Base-by-base conservation (phyloP, 2,797 vertebrate genomes). In the Loris lydekkerianus region DNA sequence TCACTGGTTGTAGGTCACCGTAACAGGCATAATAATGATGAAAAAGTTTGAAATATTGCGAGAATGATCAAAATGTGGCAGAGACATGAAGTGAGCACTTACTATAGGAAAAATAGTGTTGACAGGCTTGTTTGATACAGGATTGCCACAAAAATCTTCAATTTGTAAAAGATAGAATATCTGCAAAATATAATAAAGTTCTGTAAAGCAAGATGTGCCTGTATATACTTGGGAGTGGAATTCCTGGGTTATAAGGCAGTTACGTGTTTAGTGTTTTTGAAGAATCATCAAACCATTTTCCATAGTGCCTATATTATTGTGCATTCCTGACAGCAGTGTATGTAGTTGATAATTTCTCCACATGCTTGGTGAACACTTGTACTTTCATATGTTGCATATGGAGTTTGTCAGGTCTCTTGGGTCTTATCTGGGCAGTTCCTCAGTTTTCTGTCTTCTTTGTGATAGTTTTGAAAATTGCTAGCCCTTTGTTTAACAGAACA, bases 391-490 rank as follows among this genome's bases (percentile, higher is more conserved):
- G 9, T n/a, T 89, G 5, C 10, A 40, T 63, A 70, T 80, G n/a
- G 65, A 67, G 29, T 67, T 80, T 61, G 23, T 60, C 34, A 81
- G 53, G 4, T 92, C 58, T 89, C 67, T 37, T 82, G n/a, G 21
- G 5, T 60, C 17, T 60, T 53, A 14, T 95, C 14, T 82, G n/a
- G 31, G 29, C 86, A 72, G 58, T 87, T 83, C 9, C 7, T 92
- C 2, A 10, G 31, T 78, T 10, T 6, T 78, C 75, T 78, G 8
- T 75, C 65, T 91, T 58, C 67, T 86, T 81, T 61, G 20, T n/a
- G 40, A 78, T 46, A 34, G 40, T 86, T 93, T 97, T 92, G 9
- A 86, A 67, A 34, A 21, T 78, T 60, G 43, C 21, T 81, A n/a
- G 29, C 15, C 73, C 94, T n/a, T 86, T 94, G 10, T 60, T 34